Evolutionary conservation across 2,797 vertebrate genomes (phyloP), one percentile per base, ranked within the genome.

Genomic region (Distichodus sexfasciatus): DNA sequence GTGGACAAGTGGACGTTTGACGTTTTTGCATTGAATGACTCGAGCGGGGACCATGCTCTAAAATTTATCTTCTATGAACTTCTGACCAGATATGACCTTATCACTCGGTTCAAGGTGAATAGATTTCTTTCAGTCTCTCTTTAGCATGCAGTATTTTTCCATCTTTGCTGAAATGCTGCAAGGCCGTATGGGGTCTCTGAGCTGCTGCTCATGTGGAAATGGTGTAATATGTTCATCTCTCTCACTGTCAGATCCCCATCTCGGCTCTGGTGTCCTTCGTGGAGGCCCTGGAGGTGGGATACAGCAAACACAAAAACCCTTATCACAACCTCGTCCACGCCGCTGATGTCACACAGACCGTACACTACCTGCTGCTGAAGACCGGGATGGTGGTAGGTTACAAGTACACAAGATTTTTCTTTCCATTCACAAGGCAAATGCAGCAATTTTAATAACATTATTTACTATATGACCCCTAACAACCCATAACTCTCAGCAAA

Each of bases 41-140:
- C 94, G 77, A 99, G 97, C 41, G 93, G 95, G 0, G 96, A 99
- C 69, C 97, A 99, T 38, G 93, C 94, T 0, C 91, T 99, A 76
- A 99, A 99, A 87, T 99, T 97, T 86, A 98, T 99, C 89, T 98
- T 99, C 88, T 98, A 98, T 65, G 97, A 99, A 85, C 87, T 99
- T 75, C 95, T 99, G 76, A 99, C 96, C 19, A 94, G 94, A 85
- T 98, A 98, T 14, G 97, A 99, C 85, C 90, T 99, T 83, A 99
- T 99, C 78, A 98, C 89, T 77, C 94, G 90, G 65, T 99, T 98
- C 87, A 99, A 99, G 96, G 97, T 98, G 83, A 91, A 47, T 29
- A n/a, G 31, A 15, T 10, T 29, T 58, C 17, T n/a, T 4, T 2
- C n/a, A n/a, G n/a, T n/a, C 28, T 29, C 24, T n/a, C 6, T 2